These are phyloP conservation scores for Pangasianodon gigas DNA, from an alignment of 2,113 vertebrate species.

Conservation along the genomic window DNA sequence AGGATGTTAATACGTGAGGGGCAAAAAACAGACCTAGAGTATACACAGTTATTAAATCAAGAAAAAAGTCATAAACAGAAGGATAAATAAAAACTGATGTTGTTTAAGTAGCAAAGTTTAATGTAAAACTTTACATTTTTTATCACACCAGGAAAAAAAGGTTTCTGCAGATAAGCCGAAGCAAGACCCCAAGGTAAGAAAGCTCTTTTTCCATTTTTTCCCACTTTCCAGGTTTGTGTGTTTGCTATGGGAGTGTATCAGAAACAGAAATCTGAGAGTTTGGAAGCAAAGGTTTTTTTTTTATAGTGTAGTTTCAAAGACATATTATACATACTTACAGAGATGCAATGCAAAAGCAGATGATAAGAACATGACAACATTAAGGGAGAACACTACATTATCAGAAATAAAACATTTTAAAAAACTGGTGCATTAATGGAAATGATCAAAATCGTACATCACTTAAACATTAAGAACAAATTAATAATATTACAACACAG, in stretches of 20 bases:
- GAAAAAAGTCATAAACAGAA: not conserved
- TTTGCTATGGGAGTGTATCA: not conserved
- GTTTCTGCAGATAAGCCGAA: not conserved
- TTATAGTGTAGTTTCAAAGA: too few species aligned
- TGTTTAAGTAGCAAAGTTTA: too few species aligned
- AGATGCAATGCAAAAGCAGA: not conserved
- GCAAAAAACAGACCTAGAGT: not conserved
- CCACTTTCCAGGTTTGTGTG: not conserved
- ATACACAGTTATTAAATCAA: not conserved
- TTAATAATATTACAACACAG: not conserved
- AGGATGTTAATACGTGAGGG: not conserved
- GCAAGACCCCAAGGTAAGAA: not conserved
- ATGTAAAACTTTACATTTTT: not conserved
- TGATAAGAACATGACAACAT: not conserved
- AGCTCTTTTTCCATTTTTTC: not conserved
- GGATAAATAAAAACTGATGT: not conserved
- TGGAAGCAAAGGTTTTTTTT: too few species aligned
- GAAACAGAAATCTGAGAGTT: not conserved
- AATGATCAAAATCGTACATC: not conserved
- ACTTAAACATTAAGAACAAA: not conserved
- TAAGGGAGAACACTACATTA: not conserved
- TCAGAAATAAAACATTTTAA: not conserved
- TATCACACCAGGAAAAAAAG: not conserved
- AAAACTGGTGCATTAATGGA: not conserved
- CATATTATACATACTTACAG: too few species aligned